A percentile compares a stretch with the other conserved stretches of the same genome.
Conservation (phyloP, 2,888 invertebrate genomes). For the Seladonia tumulorum region DNA sequence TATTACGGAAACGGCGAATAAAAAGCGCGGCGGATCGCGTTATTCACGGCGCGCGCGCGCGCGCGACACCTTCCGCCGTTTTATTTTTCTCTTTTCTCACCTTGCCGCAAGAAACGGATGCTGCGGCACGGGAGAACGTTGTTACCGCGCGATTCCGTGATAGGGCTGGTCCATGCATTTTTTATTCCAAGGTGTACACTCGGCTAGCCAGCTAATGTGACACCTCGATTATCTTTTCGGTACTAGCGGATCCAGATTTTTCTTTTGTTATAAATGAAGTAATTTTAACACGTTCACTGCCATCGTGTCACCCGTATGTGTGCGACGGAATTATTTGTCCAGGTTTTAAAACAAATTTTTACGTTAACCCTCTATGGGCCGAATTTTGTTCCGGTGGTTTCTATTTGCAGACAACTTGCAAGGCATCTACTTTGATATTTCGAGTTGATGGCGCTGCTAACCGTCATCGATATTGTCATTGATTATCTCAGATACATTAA, state of each 20-base stretch:
- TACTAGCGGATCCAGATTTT: not conserved
- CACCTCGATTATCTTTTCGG: not conserved
- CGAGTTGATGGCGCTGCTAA: too few species aligned
- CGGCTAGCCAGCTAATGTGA: not conserved
- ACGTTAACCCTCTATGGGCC: too few species aligned
- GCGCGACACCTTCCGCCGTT: not conserved
- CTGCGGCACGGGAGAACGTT: not conserved
- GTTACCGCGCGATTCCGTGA: not conserved
- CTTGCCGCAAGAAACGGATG: not conserved
- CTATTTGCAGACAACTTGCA: too few species aligned
- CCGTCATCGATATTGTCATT: too few species aligned
- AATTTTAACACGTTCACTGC: too few species aligned
- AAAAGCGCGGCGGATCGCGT: not conserved
- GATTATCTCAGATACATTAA: too few species aligned
- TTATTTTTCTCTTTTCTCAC: not conserved
- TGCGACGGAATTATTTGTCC: too few species aligned
- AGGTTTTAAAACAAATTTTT: too few species aligned
- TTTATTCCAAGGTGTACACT: not conserved
- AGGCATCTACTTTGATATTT: too few species aligned
- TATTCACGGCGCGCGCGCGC: not conserved
- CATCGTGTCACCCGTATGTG: too few species aligned
- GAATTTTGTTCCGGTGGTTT: too few species aligned
- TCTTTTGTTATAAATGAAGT: too few species aligned
- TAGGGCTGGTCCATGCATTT: not conserved
- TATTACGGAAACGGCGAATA: constrained; percentile 1